Evolutionary conservation across 2,888 invertebrate species (phyloP).

Genomic region (Hirtodrosophila trivittata): DNA sequence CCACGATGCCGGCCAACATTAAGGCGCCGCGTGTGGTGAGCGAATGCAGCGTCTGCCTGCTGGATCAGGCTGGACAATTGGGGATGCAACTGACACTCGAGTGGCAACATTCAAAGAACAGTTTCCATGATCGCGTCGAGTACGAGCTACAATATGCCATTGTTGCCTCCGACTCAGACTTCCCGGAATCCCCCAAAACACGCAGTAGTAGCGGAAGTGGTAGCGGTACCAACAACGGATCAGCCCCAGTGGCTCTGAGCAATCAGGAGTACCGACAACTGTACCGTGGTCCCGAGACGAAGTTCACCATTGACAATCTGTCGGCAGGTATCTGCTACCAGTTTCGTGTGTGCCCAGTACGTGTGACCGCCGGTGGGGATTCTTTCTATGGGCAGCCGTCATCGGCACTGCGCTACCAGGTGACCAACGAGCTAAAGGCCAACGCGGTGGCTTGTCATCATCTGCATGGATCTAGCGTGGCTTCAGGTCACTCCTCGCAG

Average conservation of each 20-base stretch:
- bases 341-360: conserved; percentile 91
- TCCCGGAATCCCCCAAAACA: conserved; percentile 42
- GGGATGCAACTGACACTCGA: conserved; percentile 85
- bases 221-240: conserved; percentile 15
- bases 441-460: conserved; percentile 61
- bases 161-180: conserved; percentile 73
- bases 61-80: conserved; percentile 84
- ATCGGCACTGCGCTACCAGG: conserved; percentile 85
- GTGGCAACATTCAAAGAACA: conserved; percentile 87
- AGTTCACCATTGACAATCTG: conserved; percentile 88
- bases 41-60: conserved; percentile 76
- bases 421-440: conserved; percentile 77
- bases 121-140: conserved; percentile 88
- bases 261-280: conserved; percentile 85
- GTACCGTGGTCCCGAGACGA: conserved; percentile 87
- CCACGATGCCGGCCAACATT: conserved; percentile 92
- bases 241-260: conserved; percentile 44
- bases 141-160: conserved; percentile 90
- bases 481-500: conserved; percentile 62
- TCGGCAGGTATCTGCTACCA: conserved; percentile 90
- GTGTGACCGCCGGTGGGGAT: conserved; percentile 85
- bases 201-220: conserved; percentile 45
- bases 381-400: conserved; percentile 89
- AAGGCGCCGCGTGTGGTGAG: conserved; percentile 88
- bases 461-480: conserved; percentile 49